Evolutionary conservation across 2,797 vertebrate genomes (phyloP), one percentile per base, ranked within the genome.

Genomic region (Molossus alvarezi): DNA sequence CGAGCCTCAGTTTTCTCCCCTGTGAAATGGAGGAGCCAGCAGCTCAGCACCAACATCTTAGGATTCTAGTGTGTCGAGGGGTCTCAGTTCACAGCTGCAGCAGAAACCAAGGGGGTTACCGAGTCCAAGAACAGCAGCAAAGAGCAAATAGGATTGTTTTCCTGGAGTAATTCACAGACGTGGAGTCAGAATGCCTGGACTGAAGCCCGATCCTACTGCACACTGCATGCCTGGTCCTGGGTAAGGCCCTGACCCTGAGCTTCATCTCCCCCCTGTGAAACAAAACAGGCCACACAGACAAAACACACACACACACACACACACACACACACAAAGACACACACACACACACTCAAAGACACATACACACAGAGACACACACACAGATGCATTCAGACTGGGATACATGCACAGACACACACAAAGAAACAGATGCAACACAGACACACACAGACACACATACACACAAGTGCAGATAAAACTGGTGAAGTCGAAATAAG

Each of bases 71-170:
- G 29, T 6, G 20, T 9, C n/a, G 2, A 2, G 9, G 53, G 75
- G 27, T 69, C 41, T 82, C 17, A 0, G 89, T 21, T 65, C 84
- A 20, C 5, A 25, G 85, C 4, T 6, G 11, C 51, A 0, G 58
- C 23, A 55, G 71, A 67, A 37, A 21, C 71, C 17, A 0, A 10
- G 0, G 3, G 3, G 20, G 23, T 9, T 2, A 18, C 17, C 0
- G 3, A 21, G 55, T 41, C 48, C 12, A 29, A 25, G 57, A n/a
- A 65, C 7, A 55, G 53, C 17, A 17, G 58, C 45, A 1, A 21
- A 37, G 45, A 55, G 37, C 3, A 18, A 20, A 65, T 0, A 37
- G 57, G 51, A 58, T 17, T 27, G 20, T 9, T 29, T 25, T 27
- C 76, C 86, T 51, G 25, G 23, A 62, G 48, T 1, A 14, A 76